Evolutionary conservation across 2,888 invertebrate species (phyloP).

Genomic region (Microchrysa polita): DNA sequence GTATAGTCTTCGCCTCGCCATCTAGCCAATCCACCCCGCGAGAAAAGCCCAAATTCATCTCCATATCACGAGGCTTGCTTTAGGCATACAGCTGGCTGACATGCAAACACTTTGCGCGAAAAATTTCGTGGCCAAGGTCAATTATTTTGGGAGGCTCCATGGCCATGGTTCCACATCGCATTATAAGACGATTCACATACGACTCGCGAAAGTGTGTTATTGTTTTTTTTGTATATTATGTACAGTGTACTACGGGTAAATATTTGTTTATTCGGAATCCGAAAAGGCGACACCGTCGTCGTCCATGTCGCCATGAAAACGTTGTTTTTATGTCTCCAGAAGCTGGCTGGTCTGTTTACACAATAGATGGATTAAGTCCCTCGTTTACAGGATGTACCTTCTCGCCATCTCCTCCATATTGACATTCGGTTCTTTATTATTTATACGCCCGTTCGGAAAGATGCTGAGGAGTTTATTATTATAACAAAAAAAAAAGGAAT

Average conservation of each 20-base stretch:
- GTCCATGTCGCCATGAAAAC: not conserved
- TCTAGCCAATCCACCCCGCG: not conserved
- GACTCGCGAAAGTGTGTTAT: too few relatives aligned
- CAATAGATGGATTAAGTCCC: not conserved
- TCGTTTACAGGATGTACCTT: not conserved
- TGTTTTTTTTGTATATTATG: not conserved
- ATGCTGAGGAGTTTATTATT: too few relatives aligned
- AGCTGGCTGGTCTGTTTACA: not conserved
- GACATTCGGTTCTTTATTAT: too few relatives aligned
- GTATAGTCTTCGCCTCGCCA: too few relatives aligned
- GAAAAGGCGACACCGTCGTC: too few relatives aligned
- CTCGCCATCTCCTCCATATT: too few relatives aligned
- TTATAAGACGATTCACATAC: too few relatives aligned
- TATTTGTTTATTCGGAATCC: too few relatives aligned
- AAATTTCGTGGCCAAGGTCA: conserved; percentile 44
- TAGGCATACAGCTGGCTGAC: conserved; percentile 18
- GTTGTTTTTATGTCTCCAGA: not conserved
- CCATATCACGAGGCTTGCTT: not conserved
- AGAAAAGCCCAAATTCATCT: not conserved
- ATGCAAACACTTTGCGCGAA: conserved; percentile 35
- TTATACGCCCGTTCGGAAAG: too few relatives aligned
- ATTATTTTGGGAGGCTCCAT: conserved; percentile 38
- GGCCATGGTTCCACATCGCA: not conserved
- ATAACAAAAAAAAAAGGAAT: too few relatives aligned
- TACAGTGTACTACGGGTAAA: not conserved